Conservation (phyloP, 2,797 vertebrate species). For the Sphenodon punctatus region DNA sequence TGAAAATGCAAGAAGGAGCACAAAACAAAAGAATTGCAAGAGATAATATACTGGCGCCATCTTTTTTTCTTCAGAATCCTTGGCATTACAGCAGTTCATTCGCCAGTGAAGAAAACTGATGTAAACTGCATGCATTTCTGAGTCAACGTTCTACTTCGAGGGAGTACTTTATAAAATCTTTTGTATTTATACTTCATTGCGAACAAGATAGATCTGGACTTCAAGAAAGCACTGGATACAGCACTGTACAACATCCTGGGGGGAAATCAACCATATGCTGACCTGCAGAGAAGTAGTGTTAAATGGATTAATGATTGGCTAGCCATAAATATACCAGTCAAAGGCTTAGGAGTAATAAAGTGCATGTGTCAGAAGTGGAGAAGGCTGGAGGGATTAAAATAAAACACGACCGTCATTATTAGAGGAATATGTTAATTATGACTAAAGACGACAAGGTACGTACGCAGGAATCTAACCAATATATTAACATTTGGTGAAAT, state of each 20-base stretch:
- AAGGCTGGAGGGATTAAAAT: background rate
- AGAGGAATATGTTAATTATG: background rate
- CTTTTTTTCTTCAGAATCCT: background rate
- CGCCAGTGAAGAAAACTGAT: background rate
- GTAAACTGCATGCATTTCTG: background rate
- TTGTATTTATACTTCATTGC: background rate
- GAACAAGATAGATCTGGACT: background rate
- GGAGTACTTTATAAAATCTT: background rate
- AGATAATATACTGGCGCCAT: background rate
- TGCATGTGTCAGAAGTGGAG: background rate
- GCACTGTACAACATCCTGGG: background rate
- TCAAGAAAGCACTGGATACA: background rate
- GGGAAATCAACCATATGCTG: background rate
- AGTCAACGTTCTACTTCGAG: background rate
- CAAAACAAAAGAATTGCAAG: background rate
- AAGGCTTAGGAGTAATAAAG: background rate
- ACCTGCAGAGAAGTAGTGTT: background rate
- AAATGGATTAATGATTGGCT: background rate
- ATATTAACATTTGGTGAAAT: background rate
- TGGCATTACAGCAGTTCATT: background rate
- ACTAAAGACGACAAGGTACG: rapidly evolving
- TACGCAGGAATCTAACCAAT: background rate
- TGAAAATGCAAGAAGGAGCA: background rate
- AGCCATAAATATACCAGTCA: background rate
- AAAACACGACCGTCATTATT: background rate